phyloP scores from a whole-genome alignment of 2,797 vertebrate genomes.

The Mormyrus hasselquistii region DNA sequence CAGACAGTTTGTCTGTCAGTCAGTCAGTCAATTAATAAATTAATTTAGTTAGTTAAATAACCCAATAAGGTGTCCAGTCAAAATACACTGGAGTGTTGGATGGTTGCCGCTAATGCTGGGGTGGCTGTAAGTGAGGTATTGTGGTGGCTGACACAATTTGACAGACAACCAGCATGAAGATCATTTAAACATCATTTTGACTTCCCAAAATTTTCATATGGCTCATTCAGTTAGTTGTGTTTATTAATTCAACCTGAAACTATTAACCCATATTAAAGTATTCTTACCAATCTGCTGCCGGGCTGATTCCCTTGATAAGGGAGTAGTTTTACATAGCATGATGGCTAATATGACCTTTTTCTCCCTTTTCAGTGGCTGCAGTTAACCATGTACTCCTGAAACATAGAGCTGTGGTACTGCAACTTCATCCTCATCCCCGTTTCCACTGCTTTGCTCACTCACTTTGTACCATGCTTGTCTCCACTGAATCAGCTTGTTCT shows the following conservation, averaged over 20 bases:
- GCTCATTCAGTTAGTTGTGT: not conserved
- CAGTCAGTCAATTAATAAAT: not conserved
- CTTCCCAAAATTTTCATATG: not conserved
- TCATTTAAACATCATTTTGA: not conserved
- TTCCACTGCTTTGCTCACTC: not conserved
- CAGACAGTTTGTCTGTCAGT: not conserved
- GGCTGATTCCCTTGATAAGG: not conserved
- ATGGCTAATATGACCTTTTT: not conserved
- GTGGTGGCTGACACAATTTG: not conserved
- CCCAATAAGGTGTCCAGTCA: not conserved
- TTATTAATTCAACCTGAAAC: not conserved
- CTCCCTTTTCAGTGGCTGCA: conserved; percentile 73
- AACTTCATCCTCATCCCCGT: not conserved
- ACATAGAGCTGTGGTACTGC: not conserved
- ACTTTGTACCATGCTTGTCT: not conserved
- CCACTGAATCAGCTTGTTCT: not conserved
- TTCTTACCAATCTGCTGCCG: not conserved
- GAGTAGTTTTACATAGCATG: not conserved
- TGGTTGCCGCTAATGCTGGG: not conserved
- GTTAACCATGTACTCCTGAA: conserved; percentile 87
- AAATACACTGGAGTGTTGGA: not conserved
- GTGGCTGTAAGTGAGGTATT: not conserved
- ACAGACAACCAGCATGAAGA: not conserved
- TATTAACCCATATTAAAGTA: not conserved
- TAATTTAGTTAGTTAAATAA: not conserved